These are phyloP conservation scores for Patella ulyssiponensis DNA, from an alignment of 2,888 invertebrate species.

Conservation along the genomic window DNA sequence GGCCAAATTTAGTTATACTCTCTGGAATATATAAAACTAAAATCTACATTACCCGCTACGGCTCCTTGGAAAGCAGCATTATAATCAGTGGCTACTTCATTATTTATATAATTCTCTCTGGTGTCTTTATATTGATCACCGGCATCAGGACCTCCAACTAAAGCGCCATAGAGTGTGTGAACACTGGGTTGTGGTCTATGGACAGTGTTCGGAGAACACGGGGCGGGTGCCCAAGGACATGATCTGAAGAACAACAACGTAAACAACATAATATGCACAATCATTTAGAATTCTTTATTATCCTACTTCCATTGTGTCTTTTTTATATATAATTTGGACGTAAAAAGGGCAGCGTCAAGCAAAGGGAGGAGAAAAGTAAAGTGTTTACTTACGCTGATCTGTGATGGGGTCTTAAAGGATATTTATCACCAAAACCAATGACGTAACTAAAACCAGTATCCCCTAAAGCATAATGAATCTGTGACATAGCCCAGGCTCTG, in stretches of 20 bases:
- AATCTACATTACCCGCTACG: constrained; percentile 56
- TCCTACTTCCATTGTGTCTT: too few relatives aligned
- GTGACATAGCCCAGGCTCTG: constrained; percentile 56
- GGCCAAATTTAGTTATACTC: too few relatives aligned
- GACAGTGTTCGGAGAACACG: neutral
- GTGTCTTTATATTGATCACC: constrained; percentile 57
- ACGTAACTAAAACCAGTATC: constrained; percentile 59
- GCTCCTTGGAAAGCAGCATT: constrained; percentile 68
- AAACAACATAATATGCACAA: too few relatives aligned
- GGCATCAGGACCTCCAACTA: constrained; percentile 65
- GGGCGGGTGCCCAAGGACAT: neutral
- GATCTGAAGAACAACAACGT: neutral
- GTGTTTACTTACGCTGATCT: constrained; percentile 45
- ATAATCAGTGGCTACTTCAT: constrained; percentile 67
- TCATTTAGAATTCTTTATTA: too few relatives aligned
- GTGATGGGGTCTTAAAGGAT: constrained; percentile 56
- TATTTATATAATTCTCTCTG: constrained; percentile 57
- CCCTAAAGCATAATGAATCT: constrained; percentile 66
- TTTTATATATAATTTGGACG: too few relatives aligned
- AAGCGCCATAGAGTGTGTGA: constrained; percentile 62
- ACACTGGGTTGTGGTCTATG: constrained; percentile 50
- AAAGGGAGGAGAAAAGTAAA: too few relatives aligned
- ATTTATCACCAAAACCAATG: constrained; percentile 55
- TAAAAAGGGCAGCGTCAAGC: too few relatives aligned
- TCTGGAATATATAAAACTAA: too few relatives aligned